Evolutionary conservation across 2,797 vertebrate genomes (phyloP).

Genomic region (Aplochiton taeniatus): DNA sequence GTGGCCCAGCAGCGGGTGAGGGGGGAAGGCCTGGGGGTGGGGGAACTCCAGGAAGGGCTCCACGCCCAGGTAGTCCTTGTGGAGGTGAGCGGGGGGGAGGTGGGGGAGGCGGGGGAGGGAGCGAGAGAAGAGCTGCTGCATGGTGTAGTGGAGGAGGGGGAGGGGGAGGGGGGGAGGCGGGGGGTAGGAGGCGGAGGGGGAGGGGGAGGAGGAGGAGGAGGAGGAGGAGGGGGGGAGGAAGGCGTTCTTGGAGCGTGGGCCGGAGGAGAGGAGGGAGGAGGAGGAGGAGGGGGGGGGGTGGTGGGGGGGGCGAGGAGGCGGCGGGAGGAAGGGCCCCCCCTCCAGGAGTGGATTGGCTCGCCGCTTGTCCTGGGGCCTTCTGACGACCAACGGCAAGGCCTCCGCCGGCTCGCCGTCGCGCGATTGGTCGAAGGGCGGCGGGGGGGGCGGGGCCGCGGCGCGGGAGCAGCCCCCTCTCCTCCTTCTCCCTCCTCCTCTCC

Average conservation of each 20-base stretch:
- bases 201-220: neutral
- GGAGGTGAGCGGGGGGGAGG: conserved; percentile 4
- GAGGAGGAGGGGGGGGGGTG: neutral
- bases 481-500: conserved; percentile 23
- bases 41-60: neutral
- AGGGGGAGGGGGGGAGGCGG: neutral
- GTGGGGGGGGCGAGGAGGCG: too few relatives aligned
- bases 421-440: neutral
- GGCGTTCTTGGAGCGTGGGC: neutral
- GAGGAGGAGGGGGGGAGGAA: conserved; percentile 1
- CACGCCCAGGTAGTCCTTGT: neutral
- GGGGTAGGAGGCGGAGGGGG: neutral
- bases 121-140: conserved; percentile 10
- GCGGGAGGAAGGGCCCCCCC: neutral
- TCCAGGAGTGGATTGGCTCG: neutral
- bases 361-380: neutral
- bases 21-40: neutral
- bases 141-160: conserved; percentile 13
- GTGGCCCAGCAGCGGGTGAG: conserved; percentile 30
- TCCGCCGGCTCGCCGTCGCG: neutral
- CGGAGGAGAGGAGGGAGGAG: neutral
- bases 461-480: neutral
- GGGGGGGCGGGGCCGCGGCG: neutral
- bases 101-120: conserved; percentile 4
- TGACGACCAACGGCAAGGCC: conserved; percentile 4